Conservation (phyloP, 2,888 invertebrate genomes). For the Tinea trinotella region DNA sequence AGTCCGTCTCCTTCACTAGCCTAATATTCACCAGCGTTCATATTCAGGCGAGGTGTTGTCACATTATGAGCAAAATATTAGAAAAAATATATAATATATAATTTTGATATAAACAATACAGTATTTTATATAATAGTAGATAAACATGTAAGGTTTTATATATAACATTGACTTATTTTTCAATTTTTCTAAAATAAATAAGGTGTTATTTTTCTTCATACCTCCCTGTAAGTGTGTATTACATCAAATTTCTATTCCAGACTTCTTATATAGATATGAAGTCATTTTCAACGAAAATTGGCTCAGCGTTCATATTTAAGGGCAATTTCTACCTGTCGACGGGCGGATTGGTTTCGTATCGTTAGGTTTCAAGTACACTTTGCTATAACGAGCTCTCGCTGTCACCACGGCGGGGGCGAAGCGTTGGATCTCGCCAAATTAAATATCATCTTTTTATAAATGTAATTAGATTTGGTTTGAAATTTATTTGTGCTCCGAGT, state of each 20-base stretch:
- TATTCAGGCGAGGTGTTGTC: no score
- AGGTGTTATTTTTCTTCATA: not conserved
- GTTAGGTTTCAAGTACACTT: not conserved
- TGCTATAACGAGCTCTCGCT: not conserved
- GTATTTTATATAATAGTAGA: no score
- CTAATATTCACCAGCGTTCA: no score
- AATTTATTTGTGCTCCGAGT: no score
- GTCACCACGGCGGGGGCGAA: not conserved
- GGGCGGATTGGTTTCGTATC: constrained; percentile 2
- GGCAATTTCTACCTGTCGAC: constrained; percentile 10
- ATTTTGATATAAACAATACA: no score
- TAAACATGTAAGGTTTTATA: no score
- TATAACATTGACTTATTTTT: not conserved
- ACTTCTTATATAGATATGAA: not conserved
- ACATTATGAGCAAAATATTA: no score
- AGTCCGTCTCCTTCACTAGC: no score
- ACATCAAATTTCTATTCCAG: not conserved
- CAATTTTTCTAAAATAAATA: not conserved
- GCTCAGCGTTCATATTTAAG: constrained; percentile 12
- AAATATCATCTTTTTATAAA: no score
- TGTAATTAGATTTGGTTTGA: no score
- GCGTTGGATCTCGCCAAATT: no score
- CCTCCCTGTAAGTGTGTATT: not conserved
- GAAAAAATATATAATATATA: no score
- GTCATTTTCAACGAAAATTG: constrained; percentile 4